Conservation (phyloP, 2,797 vertebrate genomes). For the Pipistrellus pygmaeus region DNA sequence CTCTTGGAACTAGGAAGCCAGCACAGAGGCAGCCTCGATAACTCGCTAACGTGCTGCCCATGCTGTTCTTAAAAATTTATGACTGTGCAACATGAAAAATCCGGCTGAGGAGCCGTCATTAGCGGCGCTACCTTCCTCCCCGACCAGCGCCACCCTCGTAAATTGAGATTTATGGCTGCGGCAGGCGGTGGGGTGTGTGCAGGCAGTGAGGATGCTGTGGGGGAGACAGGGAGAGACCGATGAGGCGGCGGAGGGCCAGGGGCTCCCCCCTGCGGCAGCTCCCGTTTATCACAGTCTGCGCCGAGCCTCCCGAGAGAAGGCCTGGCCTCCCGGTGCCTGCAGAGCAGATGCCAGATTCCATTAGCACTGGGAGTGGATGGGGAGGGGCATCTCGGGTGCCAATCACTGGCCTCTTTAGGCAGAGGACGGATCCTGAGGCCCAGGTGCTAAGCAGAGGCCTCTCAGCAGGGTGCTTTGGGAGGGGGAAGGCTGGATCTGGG, state of each 20-base stretch:
- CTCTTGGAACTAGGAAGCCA: constrained; percentile 65
- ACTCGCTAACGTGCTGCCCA: constrained; percentile 84
- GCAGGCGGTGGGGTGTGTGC: constrained; percentile 86
- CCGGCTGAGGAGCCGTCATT: constrained; percentile 92
- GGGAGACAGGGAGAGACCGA: constrained; percentile 76
- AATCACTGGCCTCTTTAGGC: neutral
- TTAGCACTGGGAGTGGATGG: constrained; percentile 76
- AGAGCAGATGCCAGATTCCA: constrained; percentile 55
- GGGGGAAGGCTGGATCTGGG: constrained; percentile 42
- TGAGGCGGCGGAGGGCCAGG: constrained; percentile 76
- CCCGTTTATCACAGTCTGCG: constrained; percentile 88
- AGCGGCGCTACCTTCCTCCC: constrained; percentile 89
- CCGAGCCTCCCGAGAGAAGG: constrained; percentile 88
- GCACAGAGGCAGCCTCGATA: constrained; percentile 76
- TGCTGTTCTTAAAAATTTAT: constrained; percentile 92
- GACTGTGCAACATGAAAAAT: constrained; percentile 92
- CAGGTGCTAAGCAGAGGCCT: neutral
- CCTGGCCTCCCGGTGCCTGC: constrained; percentile 84
- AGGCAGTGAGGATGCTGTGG: constrained; percentile 78
- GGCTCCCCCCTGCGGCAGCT: constrained; percentile 85
- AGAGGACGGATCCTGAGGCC: neutral
- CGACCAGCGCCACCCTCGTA: constrained; percentile 89
- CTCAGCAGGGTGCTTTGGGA: neutral
- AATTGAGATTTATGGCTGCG: constrained; percentile 93
- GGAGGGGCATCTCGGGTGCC: constrained; percentile 33